These are phyloP conservation scores for Linepithema humile DNA, from an alignment of 1,140 invertebrate genomes.

Conservation along the genomic window DNA sequence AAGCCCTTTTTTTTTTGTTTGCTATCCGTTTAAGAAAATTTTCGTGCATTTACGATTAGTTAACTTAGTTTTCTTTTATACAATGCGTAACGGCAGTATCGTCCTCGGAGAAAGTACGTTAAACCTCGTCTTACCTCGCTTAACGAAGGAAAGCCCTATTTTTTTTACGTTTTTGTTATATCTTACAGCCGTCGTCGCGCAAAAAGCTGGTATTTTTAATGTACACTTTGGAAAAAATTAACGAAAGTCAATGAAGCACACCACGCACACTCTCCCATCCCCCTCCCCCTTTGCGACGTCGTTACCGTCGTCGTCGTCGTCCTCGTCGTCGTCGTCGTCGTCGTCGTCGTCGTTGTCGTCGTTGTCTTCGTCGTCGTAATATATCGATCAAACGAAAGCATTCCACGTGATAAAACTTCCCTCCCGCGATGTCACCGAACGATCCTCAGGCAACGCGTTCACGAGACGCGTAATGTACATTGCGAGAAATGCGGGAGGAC, in stretches of 20 bases:
- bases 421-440: conserved; percentile 28
- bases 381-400: conserved; percentile 50
- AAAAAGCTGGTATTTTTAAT: conserved; percentile 70
- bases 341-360: background rate
- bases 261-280: conserved; percentile 62
- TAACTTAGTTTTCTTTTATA: conserved; percentile 72
- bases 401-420: conserved; percentile 12
- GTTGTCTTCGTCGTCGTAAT: too few species aligned
- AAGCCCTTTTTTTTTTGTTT: conserved; percentile 70
- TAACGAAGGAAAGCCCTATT: conserved; percentile 73
- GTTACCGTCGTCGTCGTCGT: background rate
- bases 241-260: conserved; percentile 70
- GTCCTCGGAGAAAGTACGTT: conserved; percentile 77
- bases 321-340: background rate
- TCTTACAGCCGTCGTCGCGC: conserved; percentile 73
- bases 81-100: conserved; percentile 78
- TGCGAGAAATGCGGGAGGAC: conserved; percentile 8
- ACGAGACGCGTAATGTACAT: conserved; percentile 33
- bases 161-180: conserved; percentile 62
- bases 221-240: conserved; percentile 66
- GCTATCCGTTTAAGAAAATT: conserved; percentile 72
- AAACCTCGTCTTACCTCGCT: conserved; percentile 72
- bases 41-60: conserved; percentile 73
- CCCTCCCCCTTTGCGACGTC: conserved; percentile 30
- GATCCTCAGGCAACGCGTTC: conserved; percentile 32